Evolutionary conservation across 2,113 vertebrate genomes (phyloP).

Genomic region (Peucedramus taeniatus): DNA sequence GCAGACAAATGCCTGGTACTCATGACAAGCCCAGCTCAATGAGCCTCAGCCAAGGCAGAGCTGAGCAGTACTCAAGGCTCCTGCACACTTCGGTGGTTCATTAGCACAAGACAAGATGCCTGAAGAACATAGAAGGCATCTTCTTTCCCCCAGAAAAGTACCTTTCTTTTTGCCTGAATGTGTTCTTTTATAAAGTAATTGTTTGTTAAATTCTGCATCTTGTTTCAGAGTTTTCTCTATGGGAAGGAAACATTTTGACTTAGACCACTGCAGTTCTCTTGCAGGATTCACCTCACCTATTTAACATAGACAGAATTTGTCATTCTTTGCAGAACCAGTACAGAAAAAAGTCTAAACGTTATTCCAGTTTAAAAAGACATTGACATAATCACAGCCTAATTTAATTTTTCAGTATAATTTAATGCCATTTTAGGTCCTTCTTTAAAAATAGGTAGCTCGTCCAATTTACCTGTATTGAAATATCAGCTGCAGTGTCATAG

Average conservation of each 20-base stretch:
- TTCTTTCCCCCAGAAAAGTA: not conserved
- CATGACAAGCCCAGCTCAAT: no score
- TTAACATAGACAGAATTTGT: not conserved
- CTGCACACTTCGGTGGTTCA: not conserved
- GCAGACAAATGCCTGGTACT: not conserved
- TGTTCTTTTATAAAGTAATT: not conserved
- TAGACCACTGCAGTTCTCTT: not conserved
- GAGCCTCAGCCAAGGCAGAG: not conserved
- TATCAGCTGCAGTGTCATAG: not conserved
- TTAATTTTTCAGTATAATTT: not conserved
- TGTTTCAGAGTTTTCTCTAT: not conserved
- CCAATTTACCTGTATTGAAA: not conserved
- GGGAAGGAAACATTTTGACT: not conserved
- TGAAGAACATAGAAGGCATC: not conserved
- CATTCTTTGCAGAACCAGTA: not conserved
- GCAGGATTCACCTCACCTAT: not conserved
- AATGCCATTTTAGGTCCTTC: not conserved
- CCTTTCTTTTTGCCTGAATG: not conserved
- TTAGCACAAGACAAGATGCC: not conserved
- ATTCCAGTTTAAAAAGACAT: not conserved
- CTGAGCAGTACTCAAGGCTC: fast-evolving
- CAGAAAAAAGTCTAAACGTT: not conserved
- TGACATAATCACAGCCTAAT: no score
- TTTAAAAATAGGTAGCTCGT: not conserved
- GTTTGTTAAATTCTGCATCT: not conserved